These are phyloP conservation scores for Panurus biarmicus DNA, from an alignment of 2,113 vertebrate genomes.

Conservation along the genomic window DNA sequence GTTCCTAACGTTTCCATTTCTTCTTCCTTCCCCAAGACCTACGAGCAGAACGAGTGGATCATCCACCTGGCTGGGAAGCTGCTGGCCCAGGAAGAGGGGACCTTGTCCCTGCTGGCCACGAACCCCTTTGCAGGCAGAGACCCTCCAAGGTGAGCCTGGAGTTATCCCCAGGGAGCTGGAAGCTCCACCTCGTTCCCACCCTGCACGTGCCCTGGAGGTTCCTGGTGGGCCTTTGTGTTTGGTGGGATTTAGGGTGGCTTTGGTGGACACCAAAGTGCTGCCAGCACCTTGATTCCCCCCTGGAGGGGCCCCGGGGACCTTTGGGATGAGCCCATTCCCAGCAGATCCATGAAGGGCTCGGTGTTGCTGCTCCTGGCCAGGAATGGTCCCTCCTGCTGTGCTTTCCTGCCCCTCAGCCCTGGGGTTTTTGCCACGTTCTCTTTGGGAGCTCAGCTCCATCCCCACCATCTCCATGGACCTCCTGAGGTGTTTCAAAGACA, in stretches of 20 bases:
- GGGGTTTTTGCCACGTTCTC: neutral
- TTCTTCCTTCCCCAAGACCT: conserved; percentile 75
- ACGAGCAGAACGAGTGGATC: conserved; percentile 95
- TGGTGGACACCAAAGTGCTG: neutral
- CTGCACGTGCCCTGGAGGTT: accelerated
- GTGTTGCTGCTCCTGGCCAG: neutral
- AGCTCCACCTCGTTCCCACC: accelerated
- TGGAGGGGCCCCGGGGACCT: neutral
- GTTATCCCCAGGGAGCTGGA: neutral
- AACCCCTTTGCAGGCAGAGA: conserved; percentile 80
- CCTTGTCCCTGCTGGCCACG: conserved; percentile 78
- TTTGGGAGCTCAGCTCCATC: neutral
- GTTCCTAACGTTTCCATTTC: neutral
- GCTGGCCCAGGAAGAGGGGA: conserved; percentile 78
- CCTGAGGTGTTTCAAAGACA: neutral
- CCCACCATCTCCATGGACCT: neutral
- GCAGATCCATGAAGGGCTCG: neutral
- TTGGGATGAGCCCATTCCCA: neutral
- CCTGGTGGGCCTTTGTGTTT: neutral
- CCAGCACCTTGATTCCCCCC: neutral
- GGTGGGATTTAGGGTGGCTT: neutral
- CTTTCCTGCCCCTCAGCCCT: neutral
- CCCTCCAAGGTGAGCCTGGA: conserved; percentile 74
- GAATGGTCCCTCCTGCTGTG: neutral
- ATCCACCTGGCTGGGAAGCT: conserved; percentile 90